Evolutionary conservation across 2,113 vertebrate genomes (phyloP).

Genomic region (Pagrus major): DNA sequence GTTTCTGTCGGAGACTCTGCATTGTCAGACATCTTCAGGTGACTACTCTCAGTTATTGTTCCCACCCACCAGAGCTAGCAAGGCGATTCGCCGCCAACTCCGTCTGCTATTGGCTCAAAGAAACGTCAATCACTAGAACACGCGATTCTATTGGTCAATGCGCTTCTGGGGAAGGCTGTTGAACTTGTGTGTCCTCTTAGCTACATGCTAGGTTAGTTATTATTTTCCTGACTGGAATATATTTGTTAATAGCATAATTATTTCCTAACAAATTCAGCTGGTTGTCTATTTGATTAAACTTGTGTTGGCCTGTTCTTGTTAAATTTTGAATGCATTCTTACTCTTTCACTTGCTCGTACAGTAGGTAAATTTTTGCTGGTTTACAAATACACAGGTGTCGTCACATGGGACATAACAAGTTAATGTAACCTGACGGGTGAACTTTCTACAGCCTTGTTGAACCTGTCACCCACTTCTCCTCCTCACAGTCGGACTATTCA

Average conservation of each 20-base stretch:
- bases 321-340: neutral
- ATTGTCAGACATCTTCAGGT: slow-evolving; percentile 84
- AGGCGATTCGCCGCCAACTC: neutral
- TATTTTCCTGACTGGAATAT: slow-evolving; percentile 1
- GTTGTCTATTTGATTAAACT: neutral
- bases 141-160: slow-evolving; percentile 62
- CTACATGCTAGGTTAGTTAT: slow-evolving; percentile 48
- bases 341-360: neutral
- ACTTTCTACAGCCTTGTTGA: slow-evolving; percentile 21
- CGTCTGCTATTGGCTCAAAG: slow-evolving; percentile 47
- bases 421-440: slow-evolving; percentile 41
- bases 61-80: neutral
- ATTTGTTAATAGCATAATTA: neutral
- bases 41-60: neutral
- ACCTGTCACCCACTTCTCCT: slow-evolving; percentile 12
- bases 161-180: neutral
- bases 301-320: neutral
- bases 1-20: slow-evolving; percentile 83
- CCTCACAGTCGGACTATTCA: neutral
- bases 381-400: slow-evolving; percentile 32
- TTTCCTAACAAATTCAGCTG: neutral
- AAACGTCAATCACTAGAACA: slow-evolving; percentile 19
- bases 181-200: slow-evolving; percentile 4
- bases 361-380: neutral
- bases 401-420: slow-evolving; percentile 40